A percentile compares a stretch with the other conserved stretches of the same genome.
phyloP scores from a whole-genome alignment of 1,140 invertebrate species.

The Pantala flavescens region DNA sequence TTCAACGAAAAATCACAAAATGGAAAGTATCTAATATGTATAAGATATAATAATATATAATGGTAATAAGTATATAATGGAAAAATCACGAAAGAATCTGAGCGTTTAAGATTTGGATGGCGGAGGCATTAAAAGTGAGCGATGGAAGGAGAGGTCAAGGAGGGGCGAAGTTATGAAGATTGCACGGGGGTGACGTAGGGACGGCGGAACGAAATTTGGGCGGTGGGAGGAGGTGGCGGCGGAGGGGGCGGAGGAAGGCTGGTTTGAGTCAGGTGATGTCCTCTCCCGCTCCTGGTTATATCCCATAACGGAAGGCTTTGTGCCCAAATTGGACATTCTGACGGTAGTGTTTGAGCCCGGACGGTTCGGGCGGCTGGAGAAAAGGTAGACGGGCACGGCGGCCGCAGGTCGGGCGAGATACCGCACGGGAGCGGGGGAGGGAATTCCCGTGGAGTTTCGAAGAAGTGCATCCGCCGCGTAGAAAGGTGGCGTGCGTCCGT shows the following conservation, averaged over 20 bases:
- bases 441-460: not conserved
- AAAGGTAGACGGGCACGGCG: not conserved
- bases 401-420: not conserved
- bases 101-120: too few species aligned
- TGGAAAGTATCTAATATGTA: too few species aligned
- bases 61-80: too few species aligned
- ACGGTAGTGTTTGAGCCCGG: constrained; percentile 2
- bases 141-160: too few species aligned
- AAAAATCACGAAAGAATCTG: too few species aligned
- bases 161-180: too few species aligned
- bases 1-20: too few species aligned
- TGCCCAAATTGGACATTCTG: constrained; percentile 8
- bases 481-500: not conserved
- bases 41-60: too few species aligned
- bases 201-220: not conserved
- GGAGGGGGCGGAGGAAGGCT: not conserved
- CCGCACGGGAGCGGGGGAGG: not conserved
- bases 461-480: too few species aligned
- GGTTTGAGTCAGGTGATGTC: constrained; percentile 1
- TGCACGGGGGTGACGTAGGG: not conserved
- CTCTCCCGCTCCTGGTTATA: not conserved
- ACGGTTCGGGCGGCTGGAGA: not conserved
- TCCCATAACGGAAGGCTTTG: constrained; percentile 7
- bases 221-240: not conserved
- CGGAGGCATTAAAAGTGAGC: too few species aligned